Conservation (phyloP, 2,797 vertebrate genomes). For the Falco novaeseelandiae region DNA sequence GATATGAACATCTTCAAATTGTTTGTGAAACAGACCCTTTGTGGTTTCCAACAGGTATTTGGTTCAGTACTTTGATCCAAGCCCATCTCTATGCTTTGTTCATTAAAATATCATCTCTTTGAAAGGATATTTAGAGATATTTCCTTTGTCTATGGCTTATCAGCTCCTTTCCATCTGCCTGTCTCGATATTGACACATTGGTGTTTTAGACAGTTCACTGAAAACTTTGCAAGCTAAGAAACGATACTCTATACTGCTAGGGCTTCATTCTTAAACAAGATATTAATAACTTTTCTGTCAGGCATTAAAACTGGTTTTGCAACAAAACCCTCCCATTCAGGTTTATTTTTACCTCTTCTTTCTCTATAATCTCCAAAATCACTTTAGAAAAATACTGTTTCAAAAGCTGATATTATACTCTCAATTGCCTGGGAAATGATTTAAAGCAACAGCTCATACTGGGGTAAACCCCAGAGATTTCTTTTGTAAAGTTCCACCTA, state of each 20-base stretch:
- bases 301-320: constrained; percentile 3
- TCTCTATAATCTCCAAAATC: constrained; percentile 45
- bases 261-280: constrained; percentile 47
- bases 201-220: constrained; percentile 61
- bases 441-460: constrained; percentile 20
- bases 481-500: constrained; percentile 44
- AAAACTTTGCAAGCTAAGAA: constrained; percentile 66
- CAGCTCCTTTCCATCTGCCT: constrained; percentile 55
- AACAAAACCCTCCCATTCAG: constrained; percentile 33
- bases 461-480: constrained; percentile 28
- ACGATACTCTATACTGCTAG: not conserved
- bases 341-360: constrained; percentile 61
- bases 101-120: not conserved
- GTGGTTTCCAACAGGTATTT: not conserved
- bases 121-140: constrained; percentile 66
- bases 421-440: constrained; percentile 48
- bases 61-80: not conserved
- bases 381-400: constrained; percentile 43
- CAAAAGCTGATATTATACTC: constrained; percentile 60
- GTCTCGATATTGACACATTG: not conserved
- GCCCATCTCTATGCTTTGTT: not conserved
- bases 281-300: constrained; percentile 33
- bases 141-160: constrained; percentile 67
- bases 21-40: not conserved
- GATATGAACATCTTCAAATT: not conserved